Evolutionary conservation across 2,888 invertebrate genomes (phyloP), one percentile per base, ranked within the genome.

Genomic region (Zaprionus obscuricornis): DNA sequence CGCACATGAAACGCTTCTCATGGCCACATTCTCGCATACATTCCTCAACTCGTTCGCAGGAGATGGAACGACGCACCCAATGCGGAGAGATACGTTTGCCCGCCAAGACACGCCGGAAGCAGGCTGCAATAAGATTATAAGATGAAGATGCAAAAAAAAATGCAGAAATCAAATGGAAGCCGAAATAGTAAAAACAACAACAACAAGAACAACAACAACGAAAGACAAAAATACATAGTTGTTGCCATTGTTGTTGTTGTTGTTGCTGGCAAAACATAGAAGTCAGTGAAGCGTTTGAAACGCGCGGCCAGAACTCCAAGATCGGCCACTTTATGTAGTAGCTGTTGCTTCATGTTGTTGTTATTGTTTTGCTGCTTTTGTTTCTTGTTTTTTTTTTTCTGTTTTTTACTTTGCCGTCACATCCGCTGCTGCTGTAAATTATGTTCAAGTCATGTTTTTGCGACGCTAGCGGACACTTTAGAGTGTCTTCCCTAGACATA

Each of bases 1-100:
- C 95, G 85, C 96, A 96, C 66, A 92, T 92, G 86, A 96, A 96
- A 43, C 93, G 91, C 82, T 92, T 93, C 87, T 96, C 96, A 3
- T 92, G 92, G 1, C 94, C 94, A 76, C 96, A 96, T 75, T 95
- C 94, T 29, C 93, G 90, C 86, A 95, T 92, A 87, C 96, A 96
- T 81, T 95, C 95, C 76, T 95, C 94, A 0, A 95, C 91, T 0
- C 93, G 92, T 78, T 95, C 94, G 85, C 95, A 95, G 3, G 93
- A 91, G 13, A 94, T 90, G 17, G 94, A 93, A 63, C 93, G 92
- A 66, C 94, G 91, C 10, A 96, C 94, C 87, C 94, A 93, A 63
- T 93, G 92, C 14, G 94, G 92, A 0, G 94, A 91, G 0, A 95
- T 92, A 5, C 95, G 92, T 86, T 94, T 93, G 0, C 96, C 96